phyloP scores from a whole-genome alignment of 2,797 vertebrate species.

The Myotis daubentonii region DNA sequence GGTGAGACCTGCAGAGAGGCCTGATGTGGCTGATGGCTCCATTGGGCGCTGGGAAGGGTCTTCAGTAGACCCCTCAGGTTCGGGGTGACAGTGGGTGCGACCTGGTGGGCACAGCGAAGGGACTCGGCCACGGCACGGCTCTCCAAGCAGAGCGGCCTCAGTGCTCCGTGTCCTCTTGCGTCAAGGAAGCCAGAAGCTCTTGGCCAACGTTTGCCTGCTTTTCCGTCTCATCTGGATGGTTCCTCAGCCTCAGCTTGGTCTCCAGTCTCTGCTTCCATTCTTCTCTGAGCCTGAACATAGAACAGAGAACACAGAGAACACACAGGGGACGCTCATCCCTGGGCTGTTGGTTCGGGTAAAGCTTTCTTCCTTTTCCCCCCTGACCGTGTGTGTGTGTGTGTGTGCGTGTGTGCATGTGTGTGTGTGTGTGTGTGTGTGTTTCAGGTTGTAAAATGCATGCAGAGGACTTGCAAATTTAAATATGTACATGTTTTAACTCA shows the following conservation, averaged over 20 bases:
- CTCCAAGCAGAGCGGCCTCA: constrained; percentile 16
- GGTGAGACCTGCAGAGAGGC: background rate
- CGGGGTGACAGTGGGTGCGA: constrained; percentile 49
- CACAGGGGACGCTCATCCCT: too few relatives aligned
- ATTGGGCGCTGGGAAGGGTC: background rate
- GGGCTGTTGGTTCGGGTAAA: background rate
- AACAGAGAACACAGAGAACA: constrained; percentile 47
- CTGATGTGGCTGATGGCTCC: background rate
- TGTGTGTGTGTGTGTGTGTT: background rate
- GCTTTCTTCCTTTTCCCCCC: background rate
- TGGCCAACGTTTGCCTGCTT: constrained; percentile 68
- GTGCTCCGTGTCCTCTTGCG: background rate
- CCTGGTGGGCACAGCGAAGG: constrained; percentile 48
- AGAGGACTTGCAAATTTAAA: background rate
- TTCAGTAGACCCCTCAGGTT: background rate
- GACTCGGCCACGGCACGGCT: background rate
- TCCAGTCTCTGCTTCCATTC: constrained; percentile 89
- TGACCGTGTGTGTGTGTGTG: background rate
- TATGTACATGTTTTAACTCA: background rate
- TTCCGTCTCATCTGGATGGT: constrained; percentile 80
- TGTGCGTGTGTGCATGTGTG: background rate
- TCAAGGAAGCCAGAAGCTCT: background rate
- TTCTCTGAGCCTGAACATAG: constrained; percentile 86
- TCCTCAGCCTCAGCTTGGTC: constrained; percentile 85
- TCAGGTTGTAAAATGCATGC: background rate